phyloP scores from a whole-genome alignment of 2,113 vertebrate genomes.

The Plecotus auritus region DNA sequence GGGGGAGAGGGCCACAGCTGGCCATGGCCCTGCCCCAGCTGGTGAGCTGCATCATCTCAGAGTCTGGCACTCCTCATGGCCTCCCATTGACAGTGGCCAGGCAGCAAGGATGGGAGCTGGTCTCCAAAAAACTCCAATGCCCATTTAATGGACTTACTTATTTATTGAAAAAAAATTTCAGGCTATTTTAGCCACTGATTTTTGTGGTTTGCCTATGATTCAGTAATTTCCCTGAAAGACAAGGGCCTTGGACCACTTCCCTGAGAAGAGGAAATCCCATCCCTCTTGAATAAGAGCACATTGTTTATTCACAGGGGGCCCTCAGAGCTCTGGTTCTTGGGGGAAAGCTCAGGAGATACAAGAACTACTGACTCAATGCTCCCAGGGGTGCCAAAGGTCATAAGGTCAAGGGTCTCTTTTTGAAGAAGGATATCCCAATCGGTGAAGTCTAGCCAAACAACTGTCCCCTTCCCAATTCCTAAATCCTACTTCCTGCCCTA shows the following conservation, averaged over 20 bases:
- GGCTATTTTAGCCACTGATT: slow-evolving; percentile 40
- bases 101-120: background rate
- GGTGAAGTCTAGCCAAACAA: background rate
- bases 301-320: slow-evolving; percentile 39
- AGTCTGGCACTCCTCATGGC: background rate
- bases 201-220: slow-evolving; percentile 56
- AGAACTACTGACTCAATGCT: slow-evolving; percentile 31
- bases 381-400: background rate
- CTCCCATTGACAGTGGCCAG: background rate
- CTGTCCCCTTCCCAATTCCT: background rate
- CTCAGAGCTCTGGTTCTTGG: slow-evolving; percentile 13
- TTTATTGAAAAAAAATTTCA: background rate
- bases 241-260: background rate
- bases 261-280: slow-evolving; percentile 19
- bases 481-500: slow-evolving; percentile 20
- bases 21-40: background rate
- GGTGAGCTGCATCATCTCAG: background rate
- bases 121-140: background rate
- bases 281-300: slow-evolving; percentile 39
- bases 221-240: slow-evolving; percentile 45
- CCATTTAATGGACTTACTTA: slow-evolving; percentile 1
- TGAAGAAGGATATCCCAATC: background rate
- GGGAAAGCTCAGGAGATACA: slow-evolving; percentile 16
- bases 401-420: slow-evolving; percentile 47
- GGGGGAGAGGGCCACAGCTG: background rate